These are phyloP conservation scores for Lerista edwardsae DNA, from an alignment of 2,797 vertebrate species.

Conservation along the genomic window DNA sequence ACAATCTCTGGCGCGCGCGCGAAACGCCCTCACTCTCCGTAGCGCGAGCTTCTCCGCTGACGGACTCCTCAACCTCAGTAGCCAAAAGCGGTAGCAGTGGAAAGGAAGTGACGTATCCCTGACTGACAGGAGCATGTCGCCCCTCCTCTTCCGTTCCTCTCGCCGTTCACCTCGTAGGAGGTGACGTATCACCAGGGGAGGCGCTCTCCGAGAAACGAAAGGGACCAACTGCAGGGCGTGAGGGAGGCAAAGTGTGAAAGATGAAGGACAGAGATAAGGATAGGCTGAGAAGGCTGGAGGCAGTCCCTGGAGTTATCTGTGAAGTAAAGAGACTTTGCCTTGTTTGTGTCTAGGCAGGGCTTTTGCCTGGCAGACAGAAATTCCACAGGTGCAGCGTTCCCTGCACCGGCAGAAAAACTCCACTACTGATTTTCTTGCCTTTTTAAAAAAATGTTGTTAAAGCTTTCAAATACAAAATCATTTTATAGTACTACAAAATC, in stretches of 20 bases:
- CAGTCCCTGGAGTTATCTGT: too few relatives aligned
- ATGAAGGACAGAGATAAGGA: too few relatives aligned
- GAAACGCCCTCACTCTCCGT: conserved; percentile 17
- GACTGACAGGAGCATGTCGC: conserved; percentile 56
- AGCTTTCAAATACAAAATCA: too few relatives aligned
- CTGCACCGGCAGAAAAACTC: not conserved
- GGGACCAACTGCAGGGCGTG: not conserved
- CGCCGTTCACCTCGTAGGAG: not conserved
- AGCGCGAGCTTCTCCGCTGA: conserved; percentile 38
- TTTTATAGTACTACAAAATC: too few relatives aligned
- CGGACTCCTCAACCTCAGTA: conserved; percentile 42
- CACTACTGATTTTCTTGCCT: not conserved
- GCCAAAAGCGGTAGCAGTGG: conserved; percentile 31
- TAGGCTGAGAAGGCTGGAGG: too few relatives aligned
- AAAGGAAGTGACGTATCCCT: conserved; percentile 64
- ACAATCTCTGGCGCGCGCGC: not conserved
- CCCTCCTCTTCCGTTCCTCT: not conserved
- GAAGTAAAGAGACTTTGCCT: not conserved
- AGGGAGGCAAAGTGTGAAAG: not conserved
- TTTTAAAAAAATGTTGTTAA: not conserved
- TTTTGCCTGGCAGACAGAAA: not conserved
- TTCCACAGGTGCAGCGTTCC: not conserved
- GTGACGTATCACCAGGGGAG: conserved; percentile 37
- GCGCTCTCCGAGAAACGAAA: conserved; percentile 14
- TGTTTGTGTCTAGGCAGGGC: too few relatives aligned